These are phyloP conservation scores for Rotaria macrura DNA, from an alignment of 2,888 invertebrate genomes.

Conservation along the genomic window DNA sequence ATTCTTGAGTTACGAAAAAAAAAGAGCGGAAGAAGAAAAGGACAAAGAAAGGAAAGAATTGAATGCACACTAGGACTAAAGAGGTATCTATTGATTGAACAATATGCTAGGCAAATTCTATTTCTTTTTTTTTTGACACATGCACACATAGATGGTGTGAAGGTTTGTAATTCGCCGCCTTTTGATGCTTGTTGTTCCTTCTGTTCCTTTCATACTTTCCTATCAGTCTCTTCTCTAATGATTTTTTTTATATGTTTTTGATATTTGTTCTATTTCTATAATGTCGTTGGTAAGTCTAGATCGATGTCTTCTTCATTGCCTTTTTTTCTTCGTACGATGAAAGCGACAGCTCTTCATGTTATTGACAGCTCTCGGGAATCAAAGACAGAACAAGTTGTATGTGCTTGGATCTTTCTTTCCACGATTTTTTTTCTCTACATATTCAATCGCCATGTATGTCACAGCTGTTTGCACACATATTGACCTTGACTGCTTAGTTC, in stretches of 20 bases:
- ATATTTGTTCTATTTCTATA: not conserved
- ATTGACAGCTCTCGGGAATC: not conserved
- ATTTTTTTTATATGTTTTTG: not conserved
- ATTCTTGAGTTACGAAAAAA: not conserved
- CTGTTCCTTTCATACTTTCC: not conserved
- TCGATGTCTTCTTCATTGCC: conserved; percentile 1
- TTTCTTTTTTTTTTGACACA: not conserved
- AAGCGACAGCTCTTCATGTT: not conserved
- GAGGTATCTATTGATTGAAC: not conserved
- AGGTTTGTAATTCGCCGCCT: not conserved
- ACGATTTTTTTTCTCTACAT: not conserved
- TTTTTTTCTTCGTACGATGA: not conserved
- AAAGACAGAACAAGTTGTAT: not conserved
- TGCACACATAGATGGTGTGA: not conserved
- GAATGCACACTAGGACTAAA: not conserved
- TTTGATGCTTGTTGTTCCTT: not conserved
- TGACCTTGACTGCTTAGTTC: not conserved
- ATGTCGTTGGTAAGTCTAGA: not conserved
- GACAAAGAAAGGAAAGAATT: not conserved
- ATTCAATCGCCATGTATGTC: not conserved
- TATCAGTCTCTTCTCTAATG: not conserved
- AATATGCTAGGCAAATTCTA: not conserved
- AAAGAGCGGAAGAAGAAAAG: not conserved
- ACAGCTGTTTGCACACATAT: not conserved
- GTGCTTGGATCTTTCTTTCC: not conserved